phyloP scores from a whole-genome alignment of 2,888 invertebrate genomes.

The Schrankia costaestrigalis region DNA sequence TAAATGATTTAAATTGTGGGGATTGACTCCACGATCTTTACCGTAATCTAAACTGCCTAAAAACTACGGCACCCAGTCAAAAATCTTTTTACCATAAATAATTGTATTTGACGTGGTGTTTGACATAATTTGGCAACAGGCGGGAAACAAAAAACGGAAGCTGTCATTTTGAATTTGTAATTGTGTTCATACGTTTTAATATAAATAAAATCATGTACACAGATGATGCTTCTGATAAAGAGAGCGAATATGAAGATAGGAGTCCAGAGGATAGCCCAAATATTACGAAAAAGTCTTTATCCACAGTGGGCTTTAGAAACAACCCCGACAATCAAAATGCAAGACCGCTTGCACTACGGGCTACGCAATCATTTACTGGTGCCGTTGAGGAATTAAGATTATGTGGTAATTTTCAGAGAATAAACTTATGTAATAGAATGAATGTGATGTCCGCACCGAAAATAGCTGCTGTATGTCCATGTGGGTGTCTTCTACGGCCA shows the following conservation, averaged over 20 bases:
- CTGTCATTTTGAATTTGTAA: conserved; percentile 41
- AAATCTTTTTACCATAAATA: no score
- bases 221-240: conserved; percentile 70
- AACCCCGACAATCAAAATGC: conserved; percentile 57
- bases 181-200: conserved; percentile 25
- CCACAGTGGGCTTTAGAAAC: conserved; percentile 65
- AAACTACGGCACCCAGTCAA: no score
- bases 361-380: conserved; percentile 71
- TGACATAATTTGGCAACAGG: conserved; percentile 12
- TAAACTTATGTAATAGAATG: conserved; percentile 57
- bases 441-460: conserved; percentile 52
- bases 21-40: no score
- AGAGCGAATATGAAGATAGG: conserved; percentile 64
- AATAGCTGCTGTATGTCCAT: conserved; percentile 61
- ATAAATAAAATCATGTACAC: conserved; percentile 57
- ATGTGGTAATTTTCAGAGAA: conserved; percentile 60
- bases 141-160: conserved; percentile 50
- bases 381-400: conserved; percentile 64
- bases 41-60: no score
- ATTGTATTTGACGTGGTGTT: no score
- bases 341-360: conserved; percentile 61
- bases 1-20: no score
- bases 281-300: conserved; percentile 68
- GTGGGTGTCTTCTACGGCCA: conserved; percentile 65
- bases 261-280: conserved; percentile 58